Percentiles rank a stretch among this genome's conserved stretches.
These are phyloP conservation scores for Pseudococcus longispinus DNA, from an alignment of 2,888 invertebrate species.

Conservation along the genomic window DNA sequence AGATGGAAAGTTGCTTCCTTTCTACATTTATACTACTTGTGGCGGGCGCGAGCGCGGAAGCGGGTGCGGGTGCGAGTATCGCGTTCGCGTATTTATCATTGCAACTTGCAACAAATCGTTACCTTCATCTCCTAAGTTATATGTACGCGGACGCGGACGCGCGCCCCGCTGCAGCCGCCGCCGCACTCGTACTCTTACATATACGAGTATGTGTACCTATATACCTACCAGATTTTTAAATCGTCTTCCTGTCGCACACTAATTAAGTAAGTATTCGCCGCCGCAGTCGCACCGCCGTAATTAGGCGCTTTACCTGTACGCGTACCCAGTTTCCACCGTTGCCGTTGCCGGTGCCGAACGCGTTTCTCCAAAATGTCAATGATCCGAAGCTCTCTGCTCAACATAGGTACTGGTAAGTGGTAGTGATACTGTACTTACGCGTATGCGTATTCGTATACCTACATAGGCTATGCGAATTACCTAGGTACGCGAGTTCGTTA, in stretches of 20 bases:
- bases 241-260: slow-evolving; percentile 39
- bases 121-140: no score
- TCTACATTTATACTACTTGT: neutral
- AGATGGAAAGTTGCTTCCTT: neutral
- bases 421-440: neutral
- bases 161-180: neutral
- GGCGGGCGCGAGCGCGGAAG: neutral
- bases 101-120: neutral
- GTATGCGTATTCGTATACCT: no score
- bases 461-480: no score
- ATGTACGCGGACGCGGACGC: no score
- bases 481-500: no score
- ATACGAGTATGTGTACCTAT: no score
- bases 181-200: no score
- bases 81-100: neutral
- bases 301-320: neutral
- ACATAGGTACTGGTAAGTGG: no score
- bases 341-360: neutral
- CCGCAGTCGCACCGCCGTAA: neutral
- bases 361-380: neutral
- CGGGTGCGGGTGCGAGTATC: neutral
- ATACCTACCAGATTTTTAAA: slow-evolving; percentile 41
- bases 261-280: neutral
- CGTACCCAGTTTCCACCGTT: neutral
- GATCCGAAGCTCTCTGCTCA: no score